Evolutionary conservation across 2,888 invertebrate genomes (phyloP).

Genomic region (Isotomurus palustris): DNA sequence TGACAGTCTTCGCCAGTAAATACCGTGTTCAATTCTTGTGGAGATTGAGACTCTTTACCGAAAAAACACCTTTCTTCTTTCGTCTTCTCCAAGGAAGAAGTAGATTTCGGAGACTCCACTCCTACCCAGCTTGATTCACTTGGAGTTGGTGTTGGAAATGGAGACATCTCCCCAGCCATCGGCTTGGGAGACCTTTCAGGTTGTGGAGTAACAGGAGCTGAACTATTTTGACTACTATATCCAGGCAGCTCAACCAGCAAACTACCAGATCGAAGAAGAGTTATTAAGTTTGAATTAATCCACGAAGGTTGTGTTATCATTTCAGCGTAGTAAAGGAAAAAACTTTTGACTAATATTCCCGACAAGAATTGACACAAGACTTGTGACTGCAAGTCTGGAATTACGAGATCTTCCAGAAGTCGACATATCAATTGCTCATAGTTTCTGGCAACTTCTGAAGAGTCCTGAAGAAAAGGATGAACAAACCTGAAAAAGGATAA

Average conservation of each 20-base stretch:
- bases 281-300: conserved; percentile 39
- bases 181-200: conserved; percentile 27
- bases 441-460: conserved; percentile 33
- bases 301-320: conserved; percentile 40
- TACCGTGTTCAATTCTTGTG: too few relatives aligned
- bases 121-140: background rate
- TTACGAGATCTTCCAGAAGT: conserved; percentile 37
- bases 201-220: conserved; percentile 26
- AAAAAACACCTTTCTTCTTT: background rate
- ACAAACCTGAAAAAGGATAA: conserved; percentile 25
- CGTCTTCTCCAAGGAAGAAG: background rate
- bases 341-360: conserved; percentile 43
- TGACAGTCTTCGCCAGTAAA: background rate
- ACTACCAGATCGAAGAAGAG: conserved; percentile 30
- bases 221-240: conserved; percentile 34
- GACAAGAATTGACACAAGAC: conserved; percentile 43
- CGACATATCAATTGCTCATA: conserved; percentile 35
- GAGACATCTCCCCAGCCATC: conserved; percentile 13
- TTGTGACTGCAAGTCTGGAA: conserved; percentile 39
- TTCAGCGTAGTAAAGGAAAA: conserved; percentile 42
- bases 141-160: conserved; percentile 7
- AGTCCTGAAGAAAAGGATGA: conserved; percentile 35
- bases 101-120: background rate
- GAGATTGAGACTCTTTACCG: background rate
- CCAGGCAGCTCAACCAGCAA: conserved; percentile 32